Base-by-base conservation (phyloP, 1,140 invertebrate species). In the Sycophaga agraensis region DNA sequence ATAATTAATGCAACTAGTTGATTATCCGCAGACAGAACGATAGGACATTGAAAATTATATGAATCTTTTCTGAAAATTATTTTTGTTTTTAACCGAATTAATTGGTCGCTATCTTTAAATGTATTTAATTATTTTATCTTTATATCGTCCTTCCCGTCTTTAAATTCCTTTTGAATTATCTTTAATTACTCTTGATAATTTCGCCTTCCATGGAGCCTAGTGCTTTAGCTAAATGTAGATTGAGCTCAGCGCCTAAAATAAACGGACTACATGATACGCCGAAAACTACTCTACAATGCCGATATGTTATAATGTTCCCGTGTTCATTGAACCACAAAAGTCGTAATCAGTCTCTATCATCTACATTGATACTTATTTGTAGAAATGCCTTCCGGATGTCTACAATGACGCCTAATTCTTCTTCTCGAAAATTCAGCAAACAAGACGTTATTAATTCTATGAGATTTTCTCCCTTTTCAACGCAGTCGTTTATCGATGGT, bases 11-110 rank as follows among this genome's bases (percentile, higher is more conserved):
- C 17, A 4, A 46, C 42, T 8, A 59, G 4, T 5, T 37, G 5
- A 48, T 54, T 12, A 26, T 53, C 31, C 16, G 2, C 19, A 8
- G 70, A 49, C 31, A 72, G 63, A 24, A 73, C 26, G 14, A 65
- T 50, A 3, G 67, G 56, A 22, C 16, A 56, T 56, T n/a, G n/a
- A 45, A 56, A 56, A 56, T 56, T 35, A 14, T 12, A 56, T 3
- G 24, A 2, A 19, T 56, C 56, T 12, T 46, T 45, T 22, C 31
- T 17, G 4, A 42, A 17, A 2, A 37, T n/a, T 16, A 58, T 35
- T 14, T 22, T 31, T 2, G 42, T 39, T n/a, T 48, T 58, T 22
- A 49, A 37, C 4, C 34, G 24, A 24, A 49, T 24, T 22, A 58
- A 17, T 4, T 45, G 42, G 12, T 14, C 11, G 9, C 39, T 17